Percentiles rank a stretch among this genome's conserved stretches.
Conservation (phyloP, 2,113 vertebrate species). For the Oreochromis aureus region DNA sequence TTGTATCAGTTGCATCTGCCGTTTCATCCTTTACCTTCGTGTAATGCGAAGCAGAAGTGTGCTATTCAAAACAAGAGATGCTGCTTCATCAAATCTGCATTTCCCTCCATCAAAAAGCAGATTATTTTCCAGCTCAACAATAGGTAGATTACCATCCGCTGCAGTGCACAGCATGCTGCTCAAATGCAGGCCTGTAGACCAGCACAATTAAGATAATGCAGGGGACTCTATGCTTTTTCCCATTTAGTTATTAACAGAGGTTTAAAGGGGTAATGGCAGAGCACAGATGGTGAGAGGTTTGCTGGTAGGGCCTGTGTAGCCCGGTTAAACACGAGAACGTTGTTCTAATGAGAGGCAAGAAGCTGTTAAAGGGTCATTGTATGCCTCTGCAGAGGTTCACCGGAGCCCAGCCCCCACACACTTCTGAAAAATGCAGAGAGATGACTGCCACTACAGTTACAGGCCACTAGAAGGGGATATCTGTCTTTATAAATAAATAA, state of each 20-base stretch:
- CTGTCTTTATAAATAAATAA: constrained; percentile 65
- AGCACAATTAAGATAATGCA: constrained; percentile 70
- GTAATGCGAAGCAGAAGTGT: not conserved
- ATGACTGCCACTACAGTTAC: constrained; percentile 47
- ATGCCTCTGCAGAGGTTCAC: constrained; percentile 26
- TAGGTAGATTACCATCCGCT: constrained; percentile 50
- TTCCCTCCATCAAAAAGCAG: constrained; percentile 45
- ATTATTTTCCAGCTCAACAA: constrained; percentile 47
- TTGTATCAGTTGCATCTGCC: not conserved
- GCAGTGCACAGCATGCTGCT: constrained; percentile 28
- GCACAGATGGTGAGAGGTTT: constrained; percentile 60
- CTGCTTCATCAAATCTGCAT: constrained; percentile 22
- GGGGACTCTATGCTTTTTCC: not conserved
- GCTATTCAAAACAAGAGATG: not conserved
- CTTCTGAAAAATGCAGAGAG: constrained; percentile 33
- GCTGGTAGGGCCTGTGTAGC: not conserved
- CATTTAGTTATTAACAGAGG: constrained; percentile 47
- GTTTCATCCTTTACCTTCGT: not conserved
- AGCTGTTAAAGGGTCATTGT: not conserved
- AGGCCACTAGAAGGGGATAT: constrained; percentile 67
- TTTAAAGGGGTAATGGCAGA: constrained; percentile 42
- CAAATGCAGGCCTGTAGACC: constrained; percentile 34
- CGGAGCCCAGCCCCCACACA: constrained; percentile 24
- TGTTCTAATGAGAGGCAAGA: constrained; percentile 12
- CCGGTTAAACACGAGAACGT: not conserved